Evolutionary conservation across 2,888 invertebrate genomes (phyloP).

Genomic region (Scaptomyza flava): DNA sequence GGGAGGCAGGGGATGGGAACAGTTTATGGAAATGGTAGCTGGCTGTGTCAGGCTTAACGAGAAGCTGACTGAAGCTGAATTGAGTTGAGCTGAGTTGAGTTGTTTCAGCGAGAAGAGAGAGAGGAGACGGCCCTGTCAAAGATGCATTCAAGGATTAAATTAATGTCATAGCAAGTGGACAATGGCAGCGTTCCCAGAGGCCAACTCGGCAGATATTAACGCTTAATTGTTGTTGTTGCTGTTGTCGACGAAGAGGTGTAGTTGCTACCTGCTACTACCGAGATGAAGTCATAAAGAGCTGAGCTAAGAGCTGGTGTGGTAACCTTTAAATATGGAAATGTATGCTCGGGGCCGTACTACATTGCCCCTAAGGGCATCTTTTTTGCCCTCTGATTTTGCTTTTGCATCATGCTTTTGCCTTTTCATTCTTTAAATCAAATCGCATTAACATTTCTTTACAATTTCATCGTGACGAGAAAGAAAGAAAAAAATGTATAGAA

Average conservation of each 20-base stretch:
- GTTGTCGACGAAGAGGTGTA: slow-evolving; percentile 36
- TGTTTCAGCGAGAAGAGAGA: slow-evolving; percentile 9
- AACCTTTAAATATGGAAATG: slow-evolving; percentile 75
- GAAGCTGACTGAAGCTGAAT: slow-evolving; percentile 29
- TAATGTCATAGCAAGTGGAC: slow-evolving; percentile 78
- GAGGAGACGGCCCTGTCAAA: slow-evolving; percentile 71
- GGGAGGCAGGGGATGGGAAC: background rate
- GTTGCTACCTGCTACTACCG: slow-evolving; percentile 30
- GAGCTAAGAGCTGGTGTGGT: slow-evolving; percentile 26
- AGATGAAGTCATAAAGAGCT: slow-evolving; percentile 73
- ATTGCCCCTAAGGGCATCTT: slow-evolving; percentile 49
- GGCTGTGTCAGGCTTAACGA: slow-evolving; percentile 38
- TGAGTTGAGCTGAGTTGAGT: too few species aligned
- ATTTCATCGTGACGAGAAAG: slow-evolving; percentile 72
- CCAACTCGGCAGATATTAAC: slow-evolving; percentile 57
- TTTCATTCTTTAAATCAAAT: slow-evolving; percentile 79
- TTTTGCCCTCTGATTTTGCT: slow-evolving; percentile 7
- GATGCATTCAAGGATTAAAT: slow-evolving; percentile 80
- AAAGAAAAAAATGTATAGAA: background rate
- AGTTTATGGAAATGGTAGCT: background rate
- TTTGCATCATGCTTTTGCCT: slow-evolving; percentile 41
- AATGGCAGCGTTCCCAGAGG: slow-evolving; percentile 47
- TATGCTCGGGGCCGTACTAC: slow-evolving; percentile 59
- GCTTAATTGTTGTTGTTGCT: slow-evolving; percentile 65
- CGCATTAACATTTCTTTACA: slow-evolving; percentile 80